phyloP scores from a whole-genome alignment of 92 coral and sea anemone genomes.

The Actinernus sp. region DNA sequence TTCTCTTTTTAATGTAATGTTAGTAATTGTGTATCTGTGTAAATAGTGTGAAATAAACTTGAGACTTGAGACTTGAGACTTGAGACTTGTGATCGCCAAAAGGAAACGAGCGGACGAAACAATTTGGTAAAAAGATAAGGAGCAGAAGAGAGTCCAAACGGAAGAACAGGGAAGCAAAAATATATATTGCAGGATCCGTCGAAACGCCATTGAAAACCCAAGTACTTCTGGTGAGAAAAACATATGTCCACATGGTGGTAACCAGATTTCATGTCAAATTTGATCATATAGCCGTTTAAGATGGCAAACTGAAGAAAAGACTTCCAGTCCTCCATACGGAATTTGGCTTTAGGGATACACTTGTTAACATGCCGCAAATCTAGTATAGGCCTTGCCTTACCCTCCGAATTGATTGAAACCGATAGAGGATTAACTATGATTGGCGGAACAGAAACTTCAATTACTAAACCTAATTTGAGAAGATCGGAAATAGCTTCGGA shows the following conservation, averaged over 20 bases:
- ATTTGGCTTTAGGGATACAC: background rate
- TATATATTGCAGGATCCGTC: background rate
- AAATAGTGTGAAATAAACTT: too few species aligned
- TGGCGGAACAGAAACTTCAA: background rate
- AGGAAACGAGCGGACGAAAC: too few species aligned
- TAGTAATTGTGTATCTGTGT: too few species aligned
- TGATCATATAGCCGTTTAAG: background rate
- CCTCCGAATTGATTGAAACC: background rate
- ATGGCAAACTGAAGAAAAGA: background rate
- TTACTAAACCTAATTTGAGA: background rate
- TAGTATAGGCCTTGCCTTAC: background rate
- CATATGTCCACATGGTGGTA: conserved; percentile 23
- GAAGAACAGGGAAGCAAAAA: background rate
- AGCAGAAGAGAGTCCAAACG: conserved; percentile 1
- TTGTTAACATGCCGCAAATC: conserved; percentile 4
- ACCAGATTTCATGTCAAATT: conserved; percentile 25
- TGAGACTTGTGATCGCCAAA: too few species aligned
- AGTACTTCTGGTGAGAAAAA: conserved; percentile 2
- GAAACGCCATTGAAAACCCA: conserved; percentile 12
- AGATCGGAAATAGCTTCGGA: background rate
- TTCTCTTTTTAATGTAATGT: too few species aligned
- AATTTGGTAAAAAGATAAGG: conserved; percentile 19
- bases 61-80: too few species aligned
- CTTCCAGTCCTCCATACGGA: too few species aligned
- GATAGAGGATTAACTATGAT: background rate